Conservation (phyloP, 2,888 invertebrate genomes). For the Apocheima hispidaria region DNA sequence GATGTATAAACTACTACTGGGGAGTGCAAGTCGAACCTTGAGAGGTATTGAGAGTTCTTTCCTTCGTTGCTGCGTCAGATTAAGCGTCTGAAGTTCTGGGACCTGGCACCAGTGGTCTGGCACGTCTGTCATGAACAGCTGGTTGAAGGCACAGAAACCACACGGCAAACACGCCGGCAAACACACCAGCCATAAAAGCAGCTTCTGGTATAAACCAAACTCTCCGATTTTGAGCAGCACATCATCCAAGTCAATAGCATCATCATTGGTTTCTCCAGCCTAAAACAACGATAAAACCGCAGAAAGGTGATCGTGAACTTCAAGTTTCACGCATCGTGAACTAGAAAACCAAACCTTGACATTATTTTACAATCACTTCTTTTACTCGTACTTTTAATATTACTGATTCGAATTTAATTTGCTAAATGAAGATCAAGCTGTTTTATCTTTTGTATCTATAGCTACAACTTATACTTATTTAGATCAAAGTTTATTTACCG, state of each 20-base stretch:
- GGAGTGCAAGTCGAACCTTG: conserved; percentile 62
- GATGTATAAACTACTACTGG: not conserved
- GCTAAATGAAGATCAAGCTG: not conserved
- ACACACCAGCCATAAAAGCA: conserved; percentile 94
- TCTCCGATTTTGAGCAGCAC: conserved; percentile 94
- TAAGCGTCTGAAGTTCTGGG: conserved; percentile 86
- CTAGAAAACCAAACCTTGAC: conserved; percentile 25
- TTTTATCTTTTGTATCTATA: not conserved
- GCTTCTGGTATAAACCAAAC: conserved; percentile 95
- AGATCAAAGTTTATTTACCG: conserved; percentile 51
- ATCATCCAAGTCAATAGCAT: conserved; percentile 92
- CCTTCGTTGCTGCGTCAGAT: conserved; percentile 85
- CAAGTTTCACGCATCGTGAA: conserved; percentile 1
- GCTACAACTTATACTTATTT: not conserved
- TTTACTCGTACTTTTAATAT: not conserved
- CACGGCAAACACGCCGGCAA: conserved; percentile 96
- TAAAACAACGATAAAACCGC: conserved; percentile 19
- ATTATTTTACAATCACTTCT: conserved; percentile 6
- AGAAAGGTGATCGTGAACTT: conserved; percentile 25
- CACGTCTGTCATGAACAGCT: conserved; percentile 95
- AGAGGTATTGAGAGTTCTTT: conserved; percentile 89
- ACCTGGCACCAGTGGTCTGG: conserved; percentile 95
- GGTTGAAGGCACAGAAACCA: conserved; percentile 97
- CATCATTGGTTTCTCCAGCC: conserved; percentile 43
- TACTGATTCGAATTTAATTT: not conserved